Evolutionary conservation across 2,113 vertebrate species (phyloP), one percentile per base, ranked within the genome.

Genomic region (Nothocercus nigrocapillus): DNA sequence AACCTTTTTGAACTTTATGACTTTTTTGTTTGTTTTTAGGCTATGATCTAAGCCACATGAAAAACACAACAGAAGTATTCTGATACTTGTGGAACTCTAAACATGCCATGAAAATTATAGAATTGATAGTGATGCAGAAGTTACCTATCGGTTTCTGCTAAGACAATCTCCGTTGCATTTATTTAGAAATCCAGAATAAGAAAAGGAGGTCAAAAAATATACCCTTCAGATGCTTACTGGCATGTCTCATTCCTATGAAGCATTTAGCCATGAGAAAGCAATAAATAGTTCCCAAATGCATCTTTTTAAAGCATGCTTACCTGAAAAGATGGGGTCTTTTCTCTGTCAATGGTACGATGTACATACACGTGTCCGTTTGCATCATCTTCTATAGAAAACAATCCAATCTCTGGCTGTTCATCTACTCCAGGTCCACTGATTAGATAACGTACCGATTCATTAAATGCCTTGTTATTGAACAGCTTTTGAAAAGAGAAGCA

Each of bases 391-490:
- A 98, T 95, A 44, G 77, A 81, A 89, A 99, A 99, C 67, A 98
- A 28, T 1, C 94, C 97, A 0, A 21, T 5, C 85, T 98, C 49
- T 3, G 98, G 98, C 1, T 69, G 9, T 18, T 93, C 22, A 17
- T 97, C 79, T 56, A 98, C 98, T 8, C 98, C 98, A 1, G 93
- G 86, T 14, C 98, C 99, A 45, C 88, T 97, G 87, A 99, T 98
- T 1, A n/a, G 15, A 72, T 98, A 99, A 64, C 36, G 90, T n/a
- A 96, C 11, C 4, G 91, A 82, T 4, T 7, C 7, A 17, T 96
- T 84, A 9, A 59, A 22, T 2, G 94, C 9, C 64, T 66, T 78
- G 9, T 94, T 80, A 44, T 91, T 95, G 87, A 97, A 97, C 49
- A 98, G 93, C 97, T 97, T 76, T 63, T 25, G 51, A 34, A 58